Evolutionary conservation across 2,888 invertebrate species (phyloP).

Genomic region (Morpho achilles): DNA sequence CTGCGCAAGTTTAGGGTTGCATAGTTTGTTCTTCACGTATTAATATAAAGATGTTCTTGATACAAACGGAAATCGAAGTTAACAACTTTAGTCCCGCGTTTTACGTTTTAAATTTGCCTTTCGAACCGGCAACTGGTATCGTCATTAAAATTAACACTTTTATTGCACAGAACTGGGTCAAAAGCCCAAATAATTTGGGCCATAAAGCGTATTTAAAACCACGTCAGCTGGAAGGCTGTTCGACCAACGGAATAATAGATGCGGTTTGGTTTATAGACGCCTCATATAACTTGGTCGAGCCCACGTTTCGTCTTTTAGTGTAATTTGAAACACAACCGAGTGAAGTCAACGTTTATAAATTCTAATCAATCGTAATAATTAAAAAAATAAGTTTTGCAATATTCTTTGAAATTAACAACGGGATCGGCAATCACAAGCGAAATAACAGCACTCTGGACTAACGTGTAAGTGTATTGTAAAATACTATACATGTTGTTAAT

Average conservation of each 20-base stretch:
- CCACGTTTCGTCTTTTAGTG: conserved; percentile 59
- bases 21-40: no score
- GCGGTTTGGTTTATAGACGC: conserved; percentile 73
- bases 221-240: conserved; percentile 62
- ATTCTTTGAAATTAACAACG: background rate
- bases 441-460: background rate
- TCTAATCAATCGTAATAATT: conserved; percentile 20
- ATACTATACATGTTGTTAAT: background rate
- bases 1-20: no score
- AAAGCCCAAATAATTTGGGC: conserved; percentile 50
- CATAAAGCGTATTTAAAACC: conserved; percentile 70
- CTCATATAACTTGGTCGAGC: conserved; percentile 69
- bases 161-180: conserved; percentile 58
- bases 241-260: conserved; percentile 65
- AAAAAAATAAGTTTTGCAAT: background rate
- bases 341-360: conserved; percentile 51
- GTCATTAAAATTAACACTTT: conserved; percentile 49
- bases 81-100: no score
- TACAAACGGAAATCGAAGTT: no score
- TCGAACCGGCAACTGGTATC: conserved; percentile 25
- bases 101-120: no score
- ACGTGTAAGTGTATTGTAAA: conserved; percentile 1
- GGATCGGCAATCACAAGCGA: background rate
- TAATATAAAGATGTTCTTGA: no score
- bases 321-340: conserved; percentile 71